Conservation (phyloP, 2,797 vertebrate species). For the Toxotes lorentzi region DNA sequence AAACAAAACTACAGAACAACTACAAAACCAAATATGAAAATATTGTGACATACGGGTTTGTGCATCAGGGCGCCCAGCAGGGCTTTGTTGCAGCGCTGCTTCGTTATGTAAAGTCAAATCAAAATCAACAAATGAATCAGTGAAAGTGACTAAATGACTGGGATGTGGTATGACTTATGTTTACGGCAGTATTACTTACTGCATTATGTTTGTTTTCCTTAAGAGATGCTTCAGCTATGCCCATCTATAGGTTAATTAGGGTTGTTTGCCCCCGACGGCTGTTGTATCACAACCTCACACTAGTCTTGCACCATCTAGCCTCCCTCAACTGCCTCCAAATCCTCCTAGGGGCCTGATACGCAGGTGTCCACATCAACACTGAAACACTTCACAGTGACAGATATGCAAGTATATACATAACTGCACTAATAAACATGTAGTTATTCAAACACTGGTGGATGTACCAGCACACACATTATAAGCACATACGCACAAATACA, state of each 20-base stretch:
- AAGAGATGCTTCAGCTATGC: neutral
- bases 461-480: neutral
- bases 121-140: neutral
- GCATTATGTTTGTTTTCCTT: neutral
- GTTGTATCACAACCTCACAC: neutral
- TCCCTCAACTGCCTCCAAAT: conserved; percentile 31
- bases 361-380: conserved; percentile 34
- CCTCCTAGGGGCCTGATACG: neutral
- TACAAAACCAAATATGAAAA: too few relatives aligned
- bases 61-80: neutral
- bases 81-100: neutral
- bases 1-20: too few relatives aligned
- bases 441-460: neutral
- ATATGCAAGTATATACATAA: neutral
- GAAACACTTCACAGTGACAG: neutral
- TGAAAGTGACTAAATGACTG: conserved; percentile 1
- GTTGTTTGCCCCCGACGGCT: neutral
- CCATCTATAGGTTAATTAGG: neutral
- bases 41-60: neutral
- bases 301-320: conserved; percentile 42
- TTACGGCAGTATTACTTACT: neutral
- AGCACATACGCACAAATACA: neutral
- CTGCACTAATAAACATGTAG: conserved; percentile 8
- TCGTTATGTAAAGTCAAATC: neutral
- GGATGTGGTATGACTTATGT: too few relatives aligned